phyloP scores from a whole-genome alignment of 2,888 invertebrate species.

The Limnephilus rhombicus region DNA sequence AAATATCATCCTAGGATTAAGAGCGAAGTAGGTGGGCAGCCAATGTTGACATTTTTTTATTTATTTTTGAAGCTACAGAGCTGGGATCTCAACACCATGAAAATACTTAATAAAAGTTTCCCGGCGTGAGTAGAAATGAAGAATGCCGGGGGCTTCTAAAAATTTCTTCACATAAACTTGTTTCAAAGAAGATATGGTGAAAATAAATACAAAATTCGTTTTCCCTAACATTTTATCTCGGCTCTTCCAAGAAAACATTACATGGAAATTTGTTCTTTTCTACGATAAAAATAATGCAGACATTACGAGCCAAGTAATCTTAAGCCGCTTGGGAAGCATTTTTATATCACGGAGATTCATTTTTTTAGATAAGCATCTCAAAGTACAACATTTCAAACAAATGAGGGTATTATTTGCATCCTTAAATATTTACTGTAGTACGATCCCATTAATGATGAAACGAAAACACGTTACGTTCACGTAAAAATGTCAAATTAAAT shows the following conservation, averaged over 20 bases:
- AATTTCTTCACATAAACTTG: conserved; percentile 64
- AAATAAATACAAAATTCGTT: conserved; percentile 34
- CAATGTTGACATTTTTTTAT: conserved; percentile 45
- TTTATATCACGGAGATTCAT: neutral
- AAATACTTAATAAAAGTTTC: conserved; percentile 63
- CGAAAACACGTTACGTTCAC: neutral
- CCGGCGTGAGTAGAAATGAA: conserved; percentile 53
- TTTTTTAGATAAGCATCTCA: neutral
- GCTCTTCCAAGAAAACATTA: conserved; percentile 35
- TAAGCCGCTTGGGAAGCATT: conserved; percentile 6
- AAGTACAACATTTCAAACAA: neutral
- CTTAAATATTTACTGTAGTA: neutral
- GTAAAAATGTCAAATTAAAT: neutral
- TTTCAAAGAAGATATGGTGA: conserved; percentile 45
- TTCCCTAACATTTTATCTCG: conserved; percentile 34
- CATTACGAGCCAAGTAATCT: conserved; percentile 15
- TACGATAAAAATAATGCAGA: conserved; percentile 34
- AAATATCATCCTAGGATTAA: neutral
- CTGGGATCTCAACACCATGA: conserved; percentile 55
- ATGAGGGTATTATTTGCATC: neutral
- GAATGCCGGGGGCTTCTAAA: conserved; percentile 59
- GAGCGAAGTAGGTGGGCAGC: neutral
- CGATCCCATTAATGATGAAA: neutral
- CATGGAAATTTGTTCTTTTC: conserved; percentile 19
- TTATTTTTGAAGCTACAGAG: conserved; percentile 48